These are phyloP conservation scores for Leptinotarsa undecemlineata DNA, from an alignment of 1,140 invertebrate species.

Conservation along the genomic window DNA sequence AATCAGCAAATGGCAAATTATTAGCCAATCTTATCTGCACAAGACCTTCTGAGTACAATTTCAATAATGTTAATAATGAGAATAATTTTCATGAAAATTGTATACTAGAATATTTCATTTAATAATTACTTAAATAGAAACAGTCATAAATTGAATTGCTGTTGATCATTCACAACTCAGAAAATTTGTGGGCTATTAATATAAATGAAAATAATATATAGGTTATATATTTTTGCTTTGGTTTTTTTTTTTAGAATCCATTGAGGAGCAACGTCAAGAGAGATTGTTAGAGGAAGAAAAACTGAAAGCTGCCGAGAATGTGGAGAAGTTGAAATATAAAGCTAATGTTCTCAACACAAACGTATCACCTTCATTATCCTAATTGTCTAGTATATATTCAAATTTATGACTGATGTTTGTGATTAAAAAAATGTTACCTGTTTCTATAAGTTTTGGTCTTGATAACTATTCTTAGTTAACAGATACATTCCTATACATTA, in stretches of 20 bases:
- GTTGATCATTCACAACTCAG: too few relatives aligned
- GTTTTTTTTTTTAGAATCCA: conserved; percentile 59
- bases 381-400: not conserved
- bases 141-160: too few relatives aligned
- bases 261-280: conserved; percentile 63
- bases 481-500: too few relatives aligned
- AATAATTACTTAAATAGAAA: not conserved
- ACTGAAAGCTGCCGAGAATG: conserved; percentile 60
- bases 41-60: too few relatives aligned
- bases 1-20: too few relatives aligned
- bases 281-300: conserved; percentile 59
- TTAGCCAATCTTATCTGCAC: too few relatives aligned
- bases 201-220: too few relatives aligned
- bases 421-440: too few relatives aligned
- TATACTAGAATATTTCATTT: conserved; percentile 3
- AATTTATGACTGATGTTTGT: conserved; percentile 4
- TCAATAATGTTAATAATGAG: too few relatives aligned
- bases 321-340: conserved; percentile 62
- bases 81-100: conserved; percentile 23
- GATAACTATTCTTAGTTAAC: too few relatives aligned
- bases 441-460: too few relatives aligned
- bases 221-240: not conserved
- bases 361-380: conserved; percentile 61
- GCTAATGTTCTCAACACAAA: conserved; percentile 65
- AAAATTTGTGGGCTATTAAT: not conserved